A percentile compares a stretch with the other conserved stretches of the same genome.
Evolutionary conservation across 2,113 vertebrate species (phyloP).

Genomic region (Eretmochelys imbricata): DNA sequence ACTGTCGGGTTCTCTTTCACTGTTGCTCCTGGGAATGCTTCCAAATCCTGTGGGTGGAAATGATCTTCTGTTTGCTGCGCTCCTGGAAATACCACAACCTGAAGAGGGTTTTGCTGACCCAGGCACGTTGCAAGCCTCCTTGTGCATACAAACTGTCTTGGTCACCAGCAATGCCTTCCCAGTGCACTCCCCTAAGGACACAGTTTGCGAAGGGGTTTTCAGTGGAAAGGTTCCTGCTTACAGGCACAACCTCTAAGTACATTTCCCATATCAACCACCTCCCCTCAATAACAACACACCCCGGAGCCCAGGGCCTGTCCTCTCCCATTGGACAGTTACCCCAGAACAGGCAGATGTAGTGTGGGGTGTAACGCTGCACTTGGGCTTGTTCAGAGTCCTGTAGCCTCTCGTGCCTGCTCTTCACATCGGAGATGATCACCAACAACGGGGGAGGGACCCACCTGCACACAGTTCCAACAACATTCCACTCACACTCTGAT

Average conservation of each 20-base stretch:
- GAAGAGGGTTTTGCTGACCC: background rate
- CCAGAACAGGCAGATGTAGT: background rate
- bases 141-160: conserved; percentile 10
- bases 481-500: too few species aligned
- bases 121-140: conserved; percentile 21
- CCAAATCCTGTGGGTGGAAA: background rate
- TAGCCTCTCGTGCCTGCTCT: too few species aligned
- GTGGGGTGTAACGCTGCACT: background rate
- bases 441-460: too few species aligned
- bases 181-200: background rate
- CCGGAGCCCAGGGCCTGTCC: background rate
- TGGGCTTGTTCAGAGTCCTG: too few species aligned
- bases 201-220: conserved; percentile 17
- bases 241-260: background rate
- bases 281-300: background rate
- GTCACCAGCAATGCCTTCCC: conserved; percentile 21
- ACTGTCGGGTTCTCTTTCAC: background rate
- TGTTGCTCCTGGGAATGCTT: background rate
- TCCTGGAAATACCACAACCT: background rate
- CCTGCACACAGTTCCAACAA: too few species aligned
- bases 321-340: background rate
- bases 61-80: background rate
- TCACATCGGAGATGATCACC: too few species aligned
- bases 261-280: background rate
- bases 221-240: conserved; percentile 1